phyloP scores from a whole-genome alignment of 2,113 vertebrate genomes.

The Alethe diademata region DNA sequence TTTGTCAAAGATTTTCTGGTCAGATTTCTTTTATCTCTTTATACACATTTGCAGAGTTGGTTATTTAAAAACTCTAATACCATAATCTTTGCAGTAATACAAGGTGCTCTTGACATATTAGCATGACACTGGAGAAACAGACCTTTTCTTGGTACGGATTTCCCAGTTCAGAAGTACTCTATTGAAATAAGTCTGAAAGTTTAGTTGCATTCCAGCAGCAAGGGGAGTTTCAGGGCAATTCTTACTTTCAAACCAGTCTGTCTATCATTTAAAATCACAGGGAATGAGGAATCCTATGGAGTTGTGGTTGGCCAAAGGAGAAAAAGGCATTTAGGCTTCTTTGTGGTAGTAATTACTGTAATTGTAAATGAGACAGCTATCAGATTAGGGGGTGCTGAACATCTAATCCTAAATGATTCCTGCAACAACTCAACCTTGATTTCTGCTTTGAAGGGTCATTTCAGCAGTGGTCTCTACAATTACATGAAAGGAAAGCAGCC shows the following conservation, averaged over 20 bases:
- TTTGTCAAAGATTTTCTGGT: background rate
- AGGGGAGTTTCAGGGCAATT: background rate
- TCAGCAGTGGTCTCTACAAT: background rate
- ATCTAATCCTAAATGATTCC: background rate
- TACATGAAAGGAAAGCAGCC: background rate
- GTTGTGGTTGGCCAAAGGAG: background rate
- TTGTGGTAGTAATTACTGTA: background rate
- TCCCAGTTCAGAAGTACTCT: background rate
- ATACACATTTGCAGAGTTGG: background rate
- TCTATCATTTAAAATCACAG: background rate
- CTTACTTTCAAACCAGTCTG: background rate
- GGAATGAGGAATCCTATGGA: background rate
- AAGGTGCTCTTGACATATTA: background rate
- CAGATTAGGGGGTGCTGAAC: background rate
- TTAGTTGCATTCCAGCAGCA: background rate
- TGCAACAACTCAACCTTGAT: background rate
- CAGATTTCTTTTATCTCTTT: background rate
- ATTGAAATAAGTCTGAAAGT: background rate
- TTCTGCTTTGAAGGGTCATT: constrained; percentile 21
- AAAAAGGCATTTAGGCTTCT: background rate
- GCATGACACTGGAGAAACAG: background rate
- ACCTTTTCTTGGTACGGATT: background rate
- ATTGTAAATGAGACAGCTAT: constrained; percentile 12
- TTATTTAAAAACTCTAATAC: background rate
- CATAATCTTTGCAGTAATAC: background rate